Conservation (phyloP, 2,797 vertebrate species). For the Acanthopagrus latus region DNA sequence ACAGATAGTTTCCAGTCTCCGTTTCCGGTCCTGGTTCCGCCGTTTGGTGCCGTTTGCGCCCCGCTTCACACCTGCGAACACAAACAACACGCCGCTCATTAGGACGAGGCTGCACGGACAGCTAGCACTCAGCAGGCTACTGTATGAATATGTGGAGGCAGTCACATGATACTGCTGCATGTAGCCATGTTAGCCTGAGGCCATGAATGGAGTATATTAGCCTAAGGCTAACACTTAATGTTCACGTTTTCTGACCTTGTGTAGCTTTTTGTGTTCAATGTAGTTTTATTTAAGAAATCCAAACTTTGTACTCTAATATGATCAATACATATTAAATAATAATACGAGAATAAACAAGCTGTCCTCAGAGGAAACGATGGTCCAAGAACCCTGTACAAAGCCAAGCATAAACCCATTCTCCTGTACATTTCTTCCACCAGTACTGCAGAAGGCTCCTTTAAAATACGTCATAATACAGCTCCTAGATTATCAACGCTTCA, state of each 20-base stretch:
- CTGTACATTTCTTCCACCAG: too few relatives aligned
- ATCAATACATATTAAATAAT: too few relatives aligned
- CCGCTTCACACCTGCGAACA: slow-evolving; percentile 35
- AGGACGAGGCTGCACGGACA: background rate
- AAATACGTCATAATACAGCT: background rate
- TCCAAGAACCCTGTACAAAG: too few relatives aligned
- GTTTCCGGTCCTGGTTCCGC: background rate
- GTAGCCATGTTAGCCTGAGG: background rate
- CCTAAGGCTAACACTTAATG: background rate
- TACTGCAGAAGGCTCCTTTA: too few relatives aligned
- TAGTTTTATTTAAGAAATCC: too few relatives aligned
- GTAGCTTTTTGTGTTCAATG: background rate
- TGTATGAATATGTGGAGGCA: background rate
- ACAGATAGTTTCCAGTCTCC: background rate
- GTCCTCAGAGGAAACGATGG: too few relatives aligned
- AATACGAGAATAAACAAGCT: too few relatives aligned
- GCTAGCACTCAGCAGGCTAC: background rate
- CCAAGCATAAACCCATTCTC: too few relatives aligned
- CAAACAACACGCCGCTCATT: background rate
- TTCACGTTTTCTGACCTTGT: background rate
- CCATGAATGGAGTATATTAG: too few relatives aligned
- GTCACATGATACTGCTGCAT: slow-evolving; percentile 8
- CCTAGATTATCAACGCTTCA: background rate
- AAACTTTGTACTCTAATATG: too few relatives aligned
- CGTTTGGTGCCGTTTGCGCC: background rate